Conservation (phyloP, 2,113 vertebrate species). For the Urocitellus parryii region DNA sequence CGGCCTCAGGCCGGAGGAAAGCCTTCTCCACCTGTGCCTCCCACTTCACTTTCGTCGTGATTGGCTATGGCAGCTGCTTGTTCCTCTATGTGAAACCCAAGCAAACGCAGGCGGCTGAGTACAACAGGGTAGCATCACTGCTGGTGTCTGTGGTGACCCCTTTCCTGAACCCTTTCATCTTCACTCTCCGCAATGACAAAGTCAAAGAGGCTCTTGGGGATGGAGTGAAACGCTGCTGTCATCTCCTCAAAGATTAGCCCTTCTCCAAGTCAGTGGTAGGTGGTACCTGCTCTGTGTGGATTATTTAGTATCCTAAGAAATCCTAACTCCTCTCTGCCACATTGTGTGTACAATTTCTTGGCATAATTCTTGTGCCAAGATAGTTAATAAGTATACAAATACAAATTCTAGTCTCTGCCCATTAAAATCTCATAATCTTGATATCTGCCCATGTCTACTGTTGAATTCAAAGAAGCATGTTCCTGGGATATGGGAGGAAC, state of each 20-base stretch:
- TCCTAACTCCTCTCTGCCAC: background rate
- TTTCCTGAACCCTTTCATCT: slow-evolving; percentile 78
- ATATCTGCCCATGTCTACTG: background rate
- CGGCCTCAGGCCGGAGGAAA: slow-evolving; percentile 38
- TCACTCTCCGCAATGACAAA: slow-evolving; percentile 71
- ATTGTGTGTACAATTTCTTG: background rate
- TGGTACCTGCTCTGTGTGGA: no score
- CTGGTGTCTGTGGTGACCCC: slow-evolving; percentile 67
- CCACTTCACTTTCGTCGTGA: slow-evolving; percentile 65
- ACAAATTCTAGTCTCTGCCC: background rate
- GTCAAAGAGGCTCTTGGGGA: slow-evolving; percentile 51
- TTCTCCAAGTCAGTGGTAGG: background rate
- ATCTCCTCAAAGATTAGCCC: background rate
- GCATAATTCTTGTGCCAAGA: no score
- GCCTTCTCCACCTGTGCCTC: slow-evolving; percentile 73
- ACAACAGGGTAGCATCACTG: slow-evolving; percentile 60
- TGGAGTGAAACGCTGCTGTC: background rate
- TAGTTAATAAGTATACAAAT: no score
- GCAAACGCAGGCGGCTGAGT: background rate
- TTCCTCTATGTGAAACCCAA: slow-evolving; percentile 67
- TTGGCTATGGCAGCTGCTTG: slow-evolving; percentile 39
- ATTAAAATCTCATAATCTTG: background rate
- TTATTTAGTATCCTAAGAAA: background rate
- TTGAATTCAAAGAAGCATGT: background rate
- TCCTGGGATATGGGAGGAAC: background rate